These are phyloP conservation scores for Solenopsis invicta DNA, from an alignment of 1,140 invertebrate species.

Conservation along the genomic window DNA sequence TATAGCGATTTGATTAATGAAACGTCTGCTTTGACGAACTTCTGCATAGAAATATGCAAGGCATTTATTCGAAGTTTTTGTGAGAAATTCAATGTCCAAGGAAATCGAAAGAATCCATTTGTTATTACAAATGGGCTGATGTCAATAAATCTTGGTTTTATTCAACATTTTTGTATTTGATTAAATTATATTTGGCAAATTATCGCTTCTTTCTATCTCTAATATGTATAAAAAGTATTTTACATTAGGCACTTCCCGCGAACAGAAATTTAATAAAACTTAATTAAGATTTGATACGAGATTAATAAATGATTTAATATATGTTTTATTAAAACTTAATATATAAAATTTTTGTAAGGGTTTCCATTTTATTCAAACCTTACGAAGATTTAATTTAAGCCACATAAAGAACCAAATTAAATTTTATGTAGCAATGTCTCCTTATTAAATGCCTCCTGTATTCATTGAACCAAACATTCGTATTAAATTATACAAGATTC, in stretches of 20 bases:
- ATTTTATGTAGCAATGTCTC: too few relatives aligned
- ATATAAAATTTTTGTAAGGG: too few relatives aligned
- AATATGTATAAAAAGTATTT: background rate
- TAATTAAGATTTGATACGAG: too few relatives aligned
- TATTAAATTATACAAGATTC: too few relatives aligned
- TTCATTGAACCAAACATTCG: too few relatives aligned
- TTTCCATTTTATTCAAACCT: too few relatives aligned
- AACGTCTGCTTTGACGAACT: background rate
- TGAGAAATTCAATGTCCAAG: background rate
- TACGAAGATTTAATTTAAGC: too few relatives aligned
- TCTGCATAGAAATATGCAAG: background rate
- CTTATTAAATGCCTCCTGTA: too few relatives aligned
- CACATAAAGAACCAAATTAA: too few relatives aligned
- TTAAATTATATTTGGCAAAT: background rate
- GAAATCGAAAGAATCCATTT: background rate
- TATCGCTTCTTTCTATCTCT: background rate
- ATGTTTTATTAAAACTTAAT: too few relatives aligned
- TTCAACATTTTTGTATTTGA: background rate
- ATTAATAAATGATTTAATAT: too few relatives aligned
- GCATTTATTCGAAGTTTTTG: background rate
- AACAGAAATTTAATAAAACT: too few relatives aligned
- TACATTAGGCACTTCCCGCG: background rate
- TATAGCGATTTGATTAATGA: conserved; percentile 1
- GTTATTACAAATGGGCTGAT: background rate
- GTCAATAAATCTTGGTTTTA: background rate